Conservation (phyloP, 2,888 invertebrate genomes). For the Tryphoninae sp. region DNA sequence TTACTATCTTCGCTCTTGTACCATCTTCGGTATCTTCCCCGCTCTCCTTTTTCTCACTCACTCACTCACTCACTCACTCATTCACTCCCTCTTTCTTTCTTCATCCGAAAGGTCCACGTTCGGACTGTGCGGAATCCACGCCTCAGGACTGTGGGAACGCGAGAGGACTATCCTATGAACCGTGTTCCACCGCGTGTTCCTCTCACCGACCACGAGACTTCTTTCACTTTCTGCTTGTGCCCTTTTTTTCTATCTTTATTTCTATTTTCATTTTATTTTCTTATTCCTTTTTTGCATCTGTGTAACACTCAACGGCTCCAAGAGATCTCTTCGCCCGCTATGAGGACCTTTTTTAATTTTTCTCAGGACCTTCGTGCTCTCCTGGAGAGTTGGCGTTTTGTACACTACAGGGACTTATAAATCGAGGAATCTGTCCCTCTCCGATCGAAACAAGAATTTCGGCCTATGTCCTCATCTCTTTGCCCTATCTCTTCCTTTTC, state of each 20-base stretch:
- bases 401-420: conserved; percentile 4
- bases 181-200: conserved; percentile 70
- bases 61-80: conserved; percentile 12
- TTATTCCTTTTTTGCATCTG: conserved; percentile 22
- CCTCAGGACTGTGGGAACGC: conserved; percentile 79
- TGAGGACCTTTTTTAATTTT: conserved; percentile 48
- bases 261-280: conserved; percentile 27
- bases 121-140: conserved; percentile 77
- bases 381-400: not conserved
- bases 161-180: conserved; percentile 67
- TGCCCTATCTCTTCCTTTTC: not conserved
- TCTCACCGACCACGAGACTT: conserved; percentile 64
- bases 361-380: conserved; percentile 29
- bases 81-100: conserved; percentile 33
- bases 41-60: conserved; percentile 20
- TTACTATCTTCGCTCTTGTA: conserved; percentile 38
- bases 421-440: conserved; percentile 44
- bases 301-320: conserved; percentile 15
- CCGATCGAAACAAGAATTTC: conserved; percentile 43
- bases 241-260: conserved; percentile 7
- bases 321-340: conserved; percentile 30
- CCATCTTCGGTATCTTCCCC: conserved; percentile 36
- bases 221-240: conserved; percentile 51
- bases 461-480: conserved; percentile 20
- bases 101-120: conserved; percentile 57